Conservation (phyloP, 2,888 invertebrate species). For the Monochamus alternatus region DNA sequence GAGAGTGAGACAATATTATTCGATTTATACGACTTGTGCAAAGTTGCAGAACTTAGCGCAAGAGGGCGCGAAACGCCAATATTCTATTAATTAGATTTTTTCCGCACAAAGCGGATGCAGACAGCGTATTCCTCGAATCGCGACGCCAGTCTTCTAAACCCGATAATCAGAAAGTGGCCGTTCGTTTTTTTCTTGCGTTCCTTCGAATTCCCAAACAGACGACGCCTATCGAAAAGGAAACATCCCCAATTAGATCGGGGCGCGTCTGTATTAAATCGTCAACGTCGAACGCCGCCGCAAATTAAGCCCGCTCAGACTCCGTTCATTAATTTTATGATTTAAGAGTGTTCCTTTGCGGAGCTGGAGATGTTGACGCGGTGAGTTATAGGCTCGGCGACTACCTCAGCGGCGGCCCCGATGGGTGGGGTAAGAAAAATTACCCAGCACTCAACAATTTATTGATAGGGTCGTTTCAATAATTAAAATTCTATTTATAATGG, state of each 20-base stretch:
- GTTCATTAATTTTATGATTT: slow-evolving; percentile 66
- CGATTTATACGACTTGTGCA: no score
- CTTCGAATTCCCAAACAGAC: slow-evolving; percentile 30
- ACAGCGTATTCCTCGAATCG: slow-evolving; percentile 14
- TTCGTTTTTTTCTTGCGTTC: slow-evolving; percentile 38
- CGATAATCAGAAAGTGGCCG: slow-evolving; percentile 2
- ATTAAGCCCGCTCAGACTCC: slow-evolving; percentile 62
- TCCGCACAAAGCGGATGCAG: background rate
- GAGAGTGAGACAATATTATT: no score
- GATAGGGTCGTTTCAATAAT: background rate
- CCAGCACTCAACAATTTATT: background rate
- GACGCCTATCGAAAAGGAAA: slow-evolving; percentile 49
- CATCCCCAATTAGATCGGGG: slow-evolving; percentile 52
- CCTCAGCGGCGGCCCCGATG: background rate
- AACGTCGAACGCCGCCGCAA: slow-evolving; percentile 64
- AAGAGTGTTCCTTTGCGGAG: slow-evolving; percentile 49
- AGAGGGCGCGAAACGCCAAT: no score
- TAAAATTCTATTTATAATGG: no score
- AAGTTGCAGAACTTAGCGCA: no score
- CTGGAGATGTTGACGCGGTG: slow-evolving; percentile 59
- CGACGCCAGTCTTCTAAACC: slow-evolving; percentile 14
- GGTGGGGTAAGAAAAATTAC: background rate
- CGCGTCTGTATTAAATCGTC: slow-evolving; percentile 63
- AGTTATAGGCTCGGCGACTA: slow-evolving; percentile 53
- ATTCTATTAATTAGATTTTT: no score